Conservation (phyloP, 2,797 vertebrate genomes). For the Spinibarbus caldwelli region DNA sequence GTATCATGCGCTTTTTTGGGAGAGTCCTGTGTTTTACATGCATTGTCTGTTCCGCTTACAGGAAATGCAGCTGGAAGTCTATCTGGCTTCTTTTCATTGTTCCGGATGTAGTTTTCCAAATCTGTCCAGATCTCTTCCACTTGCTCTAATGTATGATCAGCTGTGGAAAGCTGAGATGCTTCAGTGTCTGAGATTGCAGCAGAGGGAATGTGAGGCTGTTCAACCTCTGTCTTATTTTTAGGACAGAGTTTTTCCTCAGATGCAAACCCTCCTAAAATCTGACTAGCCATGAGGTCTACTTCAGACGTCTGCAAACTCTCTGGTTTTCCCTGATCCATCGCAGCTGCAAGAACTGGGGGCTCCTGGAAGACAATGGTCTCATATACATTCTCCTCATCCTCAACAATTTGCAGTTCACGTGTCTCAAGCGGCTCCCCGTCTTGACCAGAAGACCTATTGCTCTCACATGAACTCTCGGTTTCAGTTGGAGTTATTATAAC, state of each 20-base stretch:
- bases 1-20: constrained; percentile 35
- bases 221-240: constrained; percentile 77
- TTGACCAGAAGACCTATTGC: constrained; percentile 67
- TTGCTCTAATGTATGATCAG: constrained; percentile 89
- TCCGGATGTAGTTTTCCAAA: constrained; percentile 97
- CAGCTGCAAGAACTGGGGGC: constrained; percentile 61
- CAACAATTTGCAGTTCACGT: constrained; percentile 82
- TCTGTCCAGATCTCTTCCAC: constrained; percentile 98
- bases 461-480: constrained; percentile 69
- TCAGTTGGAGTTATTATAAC: constrained; percentile 67
- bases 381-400: constrained; percentile 89
- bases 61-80: constrained; percentile 93
- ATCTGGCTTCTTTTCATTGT: constrained; percentile 93
- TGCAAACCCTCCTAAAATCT: constrained; percentile 76
- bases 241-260: constrained; percentile 89
- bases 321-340: constrained; percentile 64
- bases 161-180: constrained; percentile 77
- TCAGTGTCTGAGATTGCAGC: constrained; percentile 72
- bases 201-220: constrained; percentile 59
- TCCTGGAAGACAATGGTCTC: constrained; percentile 90
- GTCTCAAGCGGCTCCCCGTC: constrained; percentile 72
- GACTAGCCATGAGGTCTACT: constrained; percentile 77
- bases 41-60: constrained; percentile 83
- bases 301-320: constrained; percentile 77
- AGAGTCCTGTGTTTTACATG: constrained; percentile 56